Conservation (phyloP, 2,113 vertebrate genomes). For the Atractosteus spatula region DNA sequence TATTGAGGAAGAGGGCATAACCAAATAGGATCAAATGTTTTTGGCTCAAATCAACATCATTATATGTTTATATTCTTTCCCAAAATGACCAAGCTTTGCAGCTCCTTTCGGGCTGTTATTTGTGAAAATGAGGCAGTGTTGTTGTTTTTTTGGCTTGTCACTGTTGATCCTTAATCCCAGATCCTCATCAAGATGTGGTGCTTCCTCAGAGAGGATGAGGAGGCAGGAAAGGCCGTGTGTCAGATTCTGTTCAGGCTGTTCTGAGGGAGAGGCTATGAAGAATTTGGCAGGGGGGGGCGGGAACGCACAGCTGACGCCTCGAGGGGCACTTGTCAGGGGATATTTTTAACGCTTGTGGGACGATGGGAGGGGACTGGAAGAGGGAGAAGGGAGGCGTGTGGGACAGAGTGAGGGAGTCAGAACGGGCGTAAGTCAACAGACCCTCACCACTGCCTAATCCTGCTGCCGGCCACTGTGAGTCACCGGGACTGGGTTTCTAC, state of each 20-base stretch:
- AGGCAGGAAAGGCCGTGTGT: background rate
- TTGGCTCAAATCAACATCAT: no score
- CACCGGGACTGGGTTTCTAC: background rate
- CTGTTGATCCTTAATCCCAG: no score
- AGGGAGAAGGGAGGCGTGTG: conserved; percentile 7
- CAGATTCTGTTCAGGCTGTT: conserved; percentile 22
- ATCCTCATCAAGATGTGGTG: no score
- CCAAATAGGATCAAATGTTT: no score
- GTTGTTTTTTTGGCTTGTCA: no score
- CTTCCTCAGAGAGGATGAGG: no score
- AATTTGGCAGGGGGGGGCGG: background rate
- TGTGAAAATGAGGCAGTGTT: no score
- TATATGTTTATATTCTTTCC: no score
- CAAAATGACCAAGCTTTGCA: no score
- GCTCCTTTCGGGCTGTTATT: no score
- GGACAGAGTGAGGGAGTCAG: conserved; percentile 27
- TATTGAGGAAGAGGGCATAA: no score
- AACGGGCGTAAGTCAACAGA: conserved; percentile 33
- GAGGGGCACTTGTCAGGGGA: conserved; percentile 23
- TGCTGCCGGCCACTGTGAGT: conserved; percentile 47
- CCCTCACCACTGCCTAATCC: conserved; percentile 5
- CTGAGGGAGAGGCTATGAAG: background rate
- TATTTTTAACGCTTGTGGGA: conserved; percentile 65
- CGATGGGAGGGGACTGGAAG: conserved; percentile 34
- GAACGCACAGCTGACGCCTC: background rate